A percentile compares a stretch with the other conserved stretches of the same genome.
phyloP scores from a whole-genome alignment of 1,140 invertebrate genomes.

The Plectrocnemia conspersa region DNA sequence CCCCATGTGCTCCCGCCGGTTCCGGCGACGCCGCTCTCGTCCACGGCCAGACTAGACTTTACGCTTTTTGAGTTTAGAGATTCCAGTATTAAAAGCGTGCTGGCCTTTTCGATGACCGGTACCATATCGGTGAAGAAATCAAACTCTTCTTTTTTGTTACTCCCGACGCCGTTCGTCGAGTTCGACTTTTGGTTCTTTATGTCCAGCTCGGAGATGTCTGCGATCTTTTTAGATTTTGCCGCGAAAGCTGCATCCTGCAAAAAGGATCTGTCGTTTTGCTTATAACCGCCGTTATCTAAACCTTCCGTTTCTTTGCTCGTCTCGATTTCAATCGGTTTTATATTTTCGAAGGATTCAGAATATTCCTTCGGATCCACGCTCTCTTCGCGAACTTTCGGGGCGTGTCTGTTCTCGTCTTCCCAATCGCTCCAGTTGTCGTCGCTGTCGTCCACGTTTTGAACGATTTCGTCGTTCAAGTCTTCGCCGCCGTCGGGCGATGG shows the following conservation, averaged over 20 bases:
- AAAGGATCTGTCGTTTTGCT: slow-evolving; percentile 29
- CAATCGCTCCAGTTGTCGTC: slow-evolving; percentile 71
- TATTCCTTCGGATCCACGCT: slow-evolving; percentile 5
- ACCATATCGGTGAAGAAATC: slow-evolving; percentile 83
- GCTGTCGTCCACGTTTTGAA: slow-evolving; percentile 38
- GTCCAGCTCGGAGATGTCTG: slow-evolving; percentile 66
- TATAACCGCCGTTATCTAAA: neutral
- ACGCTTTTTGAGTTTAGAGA: slow-evolving; percentile 31
- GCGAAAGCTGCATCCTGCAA: slow-evolving; percentile 45
- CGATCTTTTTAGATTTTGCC: slow-evolving; percentile 49
- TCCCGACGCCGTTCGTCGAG: slow-evolving; percentile 38
- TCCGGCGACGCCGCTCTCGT: slow-evolving; percentile 41
- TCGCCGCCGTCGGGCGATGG: slow-evolving; percentile 78
- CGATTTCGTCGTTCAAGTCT: slow-evolving; percentile 55
- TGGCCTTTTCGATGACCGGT: slow-evolving; percentile 67
- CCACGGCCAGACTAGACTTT: slow-evolving; percentile 47
- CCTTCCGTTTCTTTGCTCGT: neutral
- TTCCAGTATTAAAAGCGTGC: slow-evolving; percentile 37
- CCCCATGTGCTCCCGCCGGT: slow-evolving; percentile 42
- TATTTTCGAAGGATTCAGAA: neutral
- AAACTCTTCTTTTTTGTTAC: slow-evolving; percentile 53
- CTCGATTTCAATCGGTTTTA: neutral
- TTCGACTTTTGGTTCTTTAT: slow-evolving; percentile 64
- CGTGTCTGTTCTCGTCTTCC: slow-evolving; percentile 51
- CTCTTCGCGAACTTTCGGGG: neutral